Evolutionary conservation across 2,888 invertebrate genomes (phyloP).

Genomic region (Luperina nickerlii): DNA sequence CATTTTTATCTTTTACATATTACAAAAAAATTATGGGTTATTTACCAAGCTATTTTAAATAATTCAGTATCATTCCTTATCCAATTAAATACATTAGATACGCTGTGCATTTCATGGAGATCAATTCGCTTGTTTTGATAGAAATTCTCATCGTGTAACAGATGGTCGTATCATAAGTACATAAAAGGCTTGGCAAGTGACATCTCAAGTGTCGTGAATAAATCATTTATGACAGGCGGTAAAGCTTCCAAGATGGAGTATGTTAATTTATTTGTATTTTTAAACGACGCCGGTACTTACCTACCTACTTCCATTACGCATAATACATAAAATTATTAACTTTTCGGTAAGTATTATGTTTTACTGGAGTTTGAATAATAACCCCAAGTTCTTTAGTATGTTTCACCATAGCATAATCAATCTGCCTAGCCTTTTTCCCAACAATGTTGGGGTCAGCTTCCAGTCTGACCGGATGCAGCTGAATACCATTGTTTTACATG

Average conservation of each 20-base stretch:
- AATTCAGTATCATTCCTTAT: too few relatives aligned
- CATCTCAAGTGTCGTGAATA: conserved; percentile 34
- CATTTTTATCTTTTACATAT: too few relatives aligned
- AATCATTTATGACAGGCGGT: conserved; percentile 28
- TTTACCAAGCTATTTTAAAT: too few relatives aligned
- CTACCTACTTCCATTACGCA: conserved; percentile 6
- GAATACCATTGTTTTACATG: not conserved
- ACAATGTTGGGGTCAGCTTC: not conserved
- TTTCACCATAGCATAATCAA: not conserved
- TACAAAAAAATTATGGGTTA: too few relatives aligned
- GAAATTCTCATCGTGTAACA: conserved; percentile 12
- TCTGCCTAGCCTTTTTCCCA: not conserved
- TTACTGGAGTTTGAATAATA: not conserved
- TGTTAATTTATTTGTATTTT: conserved; percentile 31
- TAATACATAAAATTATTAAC: conserved; percentile 8
- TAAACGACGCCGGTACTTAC: conserved; percentile 5
- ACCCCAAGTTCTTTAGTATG: not conserved
- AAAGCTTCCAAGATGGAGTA: conserved; percentile 27
- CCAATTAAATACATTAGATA: too few relatives aligned
- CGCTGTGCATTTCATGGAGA: too few relatives aligned
- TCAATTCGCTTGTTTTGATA: not conserved
- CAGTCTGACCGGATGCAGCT: not conserved
- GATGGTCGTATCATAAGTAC: conserved; percentile 15
- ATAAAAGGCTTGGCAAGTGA: conserved; percentile 31
- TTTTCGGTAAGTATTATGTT: not conserved